phyloP scores from a whole-genome alignment of 37 sponge, comb jelly and placozoan genomes.

The Crambe crambe region DNA sequence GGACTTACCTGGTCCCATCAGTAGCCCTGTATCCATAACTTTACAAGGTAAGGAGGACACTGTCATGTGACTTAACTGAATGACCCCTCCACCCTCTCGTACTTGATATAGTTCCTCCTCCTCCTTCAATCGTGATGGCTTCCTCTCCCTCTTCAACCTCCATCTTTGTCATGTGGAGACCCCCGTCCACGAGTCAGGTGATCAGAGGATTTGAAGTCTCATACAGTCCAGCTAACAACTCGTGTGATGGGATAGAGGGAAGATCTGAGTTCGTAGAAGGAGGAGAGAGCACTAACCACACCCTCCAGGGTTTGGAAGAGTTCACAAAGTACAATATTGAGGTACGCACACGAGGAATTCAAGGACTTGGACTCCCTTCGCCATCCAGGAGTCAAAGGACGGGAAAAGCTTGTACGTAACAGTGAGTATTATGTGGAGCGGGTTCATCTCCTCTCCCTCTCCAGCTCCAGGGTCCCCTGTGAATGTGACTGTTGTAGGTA shows the following conservation, averaged over 20 bases:
- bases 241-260: conserved; percentile 8
- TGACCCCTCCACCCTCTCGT: neutral
- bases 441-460: neutral
- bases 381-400: neutral
- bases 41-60: conserved; percentile 31
- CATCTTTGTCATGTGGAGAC: conserved; percentile 3
- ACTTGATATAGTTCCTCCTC: conserved; percentile 38
- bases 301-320: conserved; percentile 6
- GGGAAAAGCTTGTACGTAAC: conserved; percentile 17
- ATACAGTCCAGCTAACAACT: conserved; percentile 2
- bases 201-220: conserved; percentile 1
- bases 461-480: conserved; percentile 22
- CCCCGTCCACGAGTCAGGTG: neutral
- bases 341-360: neutral
- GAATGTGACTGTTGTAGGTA: conserved; percentile 1
- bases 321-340: conserved; percentile 8
- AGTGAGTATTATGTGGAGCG: no score
- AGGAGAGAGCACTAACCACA: neutral
- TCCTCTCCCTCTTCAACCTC: neutral
- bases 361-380: conserved; percentile 19
- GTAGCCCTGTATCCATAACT: neutral
- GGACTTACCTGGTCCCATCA: conserved; percentile 16
- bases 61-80: neutral
- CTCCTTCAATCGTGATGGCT: conserved; percentile 15
- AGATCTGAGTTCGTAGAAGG: conserved; percentile 1